Evolutionary conservation across 2,113 vertebrate species (phyloP).

Genomic region (Balaeniceps rex): DNA sequence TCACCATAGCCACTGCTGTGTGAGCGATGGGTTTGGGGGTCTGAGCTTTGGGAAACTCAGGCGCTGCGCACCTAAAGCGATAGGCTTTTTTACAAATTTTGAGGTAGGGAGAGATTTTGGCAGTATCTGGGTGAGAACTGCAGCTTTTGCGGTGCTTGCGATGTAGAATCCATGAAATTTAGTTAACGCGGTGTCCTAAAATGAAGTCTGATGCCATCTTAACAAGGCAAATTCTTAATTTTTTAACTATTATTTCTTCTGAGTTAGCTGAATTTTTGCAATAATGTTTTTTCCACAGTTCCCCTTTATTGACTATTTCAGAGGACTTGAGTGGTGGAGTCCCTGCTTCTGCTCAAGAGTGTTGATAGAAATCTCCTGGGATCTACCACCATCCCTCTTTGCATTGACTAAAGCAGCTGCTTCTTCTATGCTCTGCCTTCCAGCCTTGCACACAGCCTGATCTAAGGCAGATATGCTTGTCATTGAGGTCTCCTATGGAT

Average conservation of each 20-base stretch:
- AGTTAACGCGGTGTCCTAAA: neutral
- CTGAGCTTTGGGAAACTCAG: neutral
- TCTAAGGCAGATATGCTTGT: neutral
- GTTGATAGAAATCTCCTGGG: neutral
- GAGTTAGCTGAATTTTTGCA: neutral
- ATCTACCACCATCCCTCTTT: neutral
- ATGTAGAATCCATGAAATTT: neutral
- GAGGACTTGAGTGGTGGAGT: neutral
- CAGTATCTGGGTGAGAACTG: neutral
- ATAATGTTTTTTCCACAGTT: neutral
- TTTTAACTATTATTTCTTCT: neutral
- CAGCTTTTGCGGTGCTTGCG: neutral
- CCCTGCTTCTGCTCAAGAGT: neutral
- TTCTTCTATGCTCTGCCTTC: neutral
- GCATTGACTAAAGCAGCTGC: neutral
- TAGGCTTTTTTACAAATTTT: neutral
- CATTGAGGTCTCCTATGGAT: neutral
- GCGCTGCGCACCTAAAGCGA: neutral
- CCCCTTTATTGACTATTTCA: neutral
- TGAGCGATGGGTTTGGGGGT: neutral
- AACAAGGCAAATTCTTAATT: neutral
- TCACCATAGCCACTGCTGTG: neutral
- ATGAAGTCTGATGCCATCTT: neutral
- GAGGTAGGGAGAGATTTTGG: neutral
- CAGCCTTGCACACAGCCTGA: neutral